Conservation (phyloP, 2,888 invertebrate genomes). For the Erannis defoliaria region DNA sequence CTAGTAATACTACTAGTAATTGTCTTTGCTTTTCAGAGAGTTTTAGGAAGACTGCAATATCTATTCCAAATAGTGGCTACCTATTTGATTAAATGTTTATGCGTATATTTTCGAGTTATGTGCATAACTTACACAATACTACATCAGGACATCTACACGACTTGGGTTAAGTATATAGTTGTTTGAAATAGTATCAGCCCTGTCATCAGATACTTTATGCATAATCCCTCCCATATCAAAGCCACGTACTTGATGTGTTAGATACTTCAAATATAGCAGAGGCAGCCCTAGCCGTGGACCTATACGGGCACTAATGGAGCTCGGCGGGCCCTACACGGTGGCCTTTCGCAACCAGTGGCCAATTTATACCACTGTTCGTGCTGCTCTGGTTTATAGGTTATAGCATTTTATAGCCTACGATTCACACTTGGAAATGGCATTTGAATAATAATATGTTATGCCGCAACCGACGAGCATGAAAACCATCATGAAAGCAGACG, state of each 20-base stretch:
- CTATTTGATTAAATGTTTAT: too few species aligned
- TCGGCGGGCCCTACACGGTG: slow-evolving; percentile 20
- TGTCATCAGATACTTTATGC: slow-evolving; percentile 5
- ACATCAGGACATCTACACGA: too few species aligned
- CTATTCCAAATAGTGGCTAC: too few species aligned
- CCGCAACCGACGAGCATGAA: too few species aligned
- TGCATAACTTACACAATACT: too few species aligned
- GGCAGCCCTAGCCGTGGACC: slow-evolving; percentile 21
- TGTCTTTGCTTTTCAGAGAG: too few species aligned
- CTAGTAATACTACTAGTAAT: too few species aligned
- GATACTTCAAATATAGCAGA: neutral
- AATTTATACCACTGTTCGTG: slow-evolving; percentile 18
- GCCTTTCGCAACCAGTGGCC: slow-evolving; percentile 30
- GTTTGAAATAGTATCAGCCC: neutral
- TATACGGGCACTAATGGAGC: slow-evolving; percentile 27
- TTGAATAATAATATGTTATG: neutral
- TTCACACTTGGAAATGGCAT: neutral
- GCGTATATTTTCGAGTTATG: too few species aligned
- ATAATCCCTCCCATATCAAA: neutral
- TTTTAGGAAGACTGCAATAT: too few species aligned
- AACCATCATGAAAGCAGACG: too few species aligned
- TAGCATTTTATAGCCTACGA: slow-evolving; percentile 17
- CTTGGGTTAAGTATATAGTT: too few species aligned
- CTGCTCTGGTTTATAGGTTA: slow-evolving; percentile 16
- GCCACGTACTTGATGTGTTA: too few species aligned